Base-by-base conservation (phyloP, 2,888 invertebrate species). In the Parnassius smintheus region DNA sequence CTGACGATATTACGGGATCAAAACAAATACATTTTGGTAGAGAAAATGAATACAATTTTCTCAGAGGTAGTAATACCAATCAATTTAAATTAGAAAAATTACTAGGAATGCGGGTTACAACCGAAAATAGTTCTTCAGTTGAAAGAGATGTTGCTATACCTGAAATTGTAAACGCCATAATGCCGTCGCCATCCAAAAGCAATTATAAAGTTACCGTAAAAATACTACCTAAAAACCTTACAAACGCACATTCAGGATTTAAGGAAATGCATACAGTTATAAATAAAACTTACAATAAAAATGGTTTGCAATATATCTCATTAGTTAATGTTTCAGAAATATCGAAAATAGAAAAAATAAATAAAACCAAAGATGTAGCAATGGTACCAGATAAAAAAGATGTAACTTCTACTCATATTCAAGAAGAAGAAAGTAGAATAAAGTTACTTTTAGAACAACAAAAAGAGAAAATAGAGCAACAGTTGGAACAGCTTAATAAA, bases 241-340 rank as follows among this genome's bases (percentile, higher is more conserved):
- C 81, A 1, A 71, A 74, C 0, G 50, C 76, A 1, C 72, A 78
- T 62, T 70, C 81, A 9, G 85, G 85, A 0, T 88, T 83, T 51
- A 90, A 88, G 75, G 88, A 89, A 82, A 69, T 87, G 46, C 86
- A 86, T 53, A 86, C 89, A 1, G 83, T 80, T 65, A 88, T 90
- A 2, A 89, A 90, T 62, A 89, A 89, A 70, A 87, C 82, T 52
- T 87, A 77, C 56, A 84, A 86, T 58, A 84, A 80, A 69, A 79
- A 87, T 64, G 91, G 90, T 1, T 44, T 87, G 0, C 56, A 78
- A 0, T 87, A 82, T 68, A 82, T 82, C 12, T 85, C 88, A 0
- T 68, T 85, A 53, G 79, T 89, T 0, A 91, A 90, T 59, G 81
- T 90, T 1, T 86, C 89, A 7, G 83, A 88, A 73, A 80, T 91